These are phyloP conservation scores for Pithys albifrons DNA, from an alignment of 2,113 vertebrate species.

Conservation along the genomic window DNA sequence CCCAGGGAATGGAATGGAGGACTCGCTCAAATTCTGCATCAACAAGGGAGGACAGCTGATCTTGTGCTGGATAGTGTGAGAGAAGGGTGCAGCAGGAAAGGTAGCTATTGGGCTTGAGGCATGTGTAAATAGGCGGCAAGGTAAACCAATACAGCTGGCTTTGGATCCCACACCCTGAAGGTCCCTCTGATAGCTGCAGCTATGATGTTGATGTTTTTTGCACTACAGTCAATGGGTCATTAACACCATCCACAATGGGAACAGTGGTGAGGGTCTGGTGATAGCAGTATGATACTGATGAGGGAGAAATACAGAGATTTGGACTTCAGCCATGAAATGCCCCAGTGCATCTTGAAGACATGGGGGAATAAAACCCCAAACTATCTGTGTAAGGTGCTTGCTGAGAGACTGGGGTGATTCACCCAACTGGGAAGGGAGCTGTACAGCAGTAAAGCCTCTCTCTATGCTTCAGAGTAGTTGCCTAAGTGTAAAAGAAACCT, in stretches of 20 bases:
- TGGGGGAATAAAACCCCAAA: background rate
- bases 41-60: background rate
- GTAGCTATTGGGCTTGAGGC: background rate
- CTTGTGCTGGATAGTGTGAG: background rate
- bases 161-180: background rate
- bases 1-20: accelerated
- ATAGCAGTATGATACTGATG: background rate
- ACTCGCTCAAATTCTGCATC: background rate
- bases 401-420: background rate
- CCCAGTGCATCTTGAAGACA: background rate
- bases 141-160: background rate
- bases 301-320: background rate
- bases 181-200: background rate
- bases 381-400: accelerated
- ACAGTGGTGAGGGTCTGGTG: background rate
- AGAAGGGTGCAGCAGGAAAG: background rate
- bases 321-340: background rate
- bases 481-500: background rate
- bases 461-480: background rate
- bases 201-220: background rate
- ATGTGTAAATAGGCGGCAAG: background rate
- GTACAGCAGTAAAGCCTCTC: background rate
- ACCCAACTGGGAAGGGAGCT: background rate
- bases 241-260: accelerated
- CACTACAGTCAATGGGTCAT: background rate